These are phyloP conservation scores for Phenganax stokvisi DNA, from an alignment of 92 coral and sea anemone species.

Conservation along the genomic window DNA sequence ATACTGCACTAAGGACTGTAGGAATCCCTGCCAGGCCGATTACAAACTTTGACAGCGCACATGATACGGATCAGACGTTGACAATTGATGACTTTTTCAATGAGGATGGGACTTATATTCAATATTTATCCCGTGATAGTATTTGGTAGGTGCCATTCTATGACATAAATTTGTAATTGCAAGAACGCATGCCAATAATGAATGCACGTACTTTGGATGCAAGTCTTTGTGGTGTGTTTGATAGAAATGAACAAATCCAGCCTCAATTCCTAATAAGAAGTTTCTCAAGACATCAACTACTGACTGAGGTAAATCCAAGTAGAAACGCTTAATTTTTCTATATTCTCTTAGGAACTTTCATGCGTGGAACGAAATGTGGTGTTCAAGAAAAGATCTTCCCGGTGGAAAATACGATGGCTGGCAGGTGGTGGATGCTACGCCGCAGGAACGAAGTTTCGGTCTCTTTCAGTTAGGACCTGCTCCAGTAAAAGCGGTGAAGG, in stretches of 20 bases:
- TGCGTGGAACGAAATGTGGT: too few relatives aligned
- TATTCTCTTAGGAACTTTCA: too few relatives aligned
- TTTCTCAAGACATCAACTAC: too few relatives aligned
- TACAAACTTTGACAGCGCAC: conserved; percentile 54
- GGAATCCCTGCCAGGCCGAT: conserved; percentile 57
- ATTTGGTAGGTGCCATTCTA: not conserved
- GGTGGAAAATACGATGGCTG: conserved; percentile 48
- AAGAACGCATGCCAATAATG: too few relatives aligned
- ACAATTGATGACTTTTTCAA: conserved; percentile 38
- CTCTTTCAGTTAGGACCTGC: conserved; percentile 76
- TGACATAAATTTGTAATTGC: too few relatives aligned
- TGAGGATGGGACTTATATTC: not conserved
- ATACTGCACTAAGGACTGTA: conserved; percentile 45
- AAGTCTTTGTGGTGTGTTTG: too few relatives aligned
- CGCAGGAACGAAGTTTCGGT: conserved; percentile 45
- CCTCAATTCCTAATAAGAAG: too few relatives aligned
- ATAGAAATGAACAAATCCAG: too few relatives aligned
- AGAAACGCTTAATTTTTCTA: not conserved
- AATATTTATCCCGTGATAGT: not conserved
- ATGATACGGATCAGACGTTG: conserved; percentile 48
- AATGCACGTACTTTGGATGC: too few relatives aligned
- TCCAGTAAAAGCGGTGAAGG: conserved; percentile 69
- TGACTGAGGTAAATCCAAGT: too few relatives aligned
- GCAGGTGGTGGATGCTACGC: conserved; percentile 53
- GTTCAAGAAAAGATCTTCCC: too few relatives aligned